phyloP scores from a whole-genome alignment of 2,888 invertebrate species.

The Liopterus haemorrhoidalis region DNA sequence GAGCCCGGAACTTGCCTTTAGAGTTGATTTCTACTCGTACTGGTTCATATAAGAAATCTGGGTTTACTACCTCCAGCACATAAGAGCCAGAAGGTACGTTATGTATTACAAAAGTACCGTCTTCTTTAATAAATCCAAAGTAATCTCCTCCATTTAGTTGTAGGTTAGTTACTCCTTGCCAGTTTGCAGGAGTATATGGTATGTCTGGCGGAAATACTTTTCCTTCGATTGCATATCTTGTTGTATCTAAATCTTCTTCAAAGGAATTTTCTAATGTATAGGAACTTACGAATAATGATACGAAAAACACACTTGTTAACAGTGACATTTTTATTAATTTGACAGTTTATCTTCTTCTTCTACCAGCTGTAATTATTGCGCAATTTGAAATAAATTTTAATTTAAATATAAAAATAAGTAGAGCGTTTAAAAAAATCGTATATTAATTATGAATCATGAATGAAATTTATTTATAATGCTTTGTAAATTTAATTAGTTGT shows the following conservation, averaged over 20 bases:
- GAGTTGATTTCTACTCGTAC: slow-evolving; percentile 94
- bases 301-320: no score
- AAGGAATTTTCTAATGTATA: slow-evolving; percentile 16
- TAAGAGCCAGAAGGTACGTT: slow-evolving; percentile 90
- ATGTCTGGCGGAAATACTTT: slow-evolving; percentile 70
- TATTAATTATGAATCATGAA: no score
- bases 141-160: slow-evolving; percentile 86
- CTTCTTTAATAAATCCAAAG: slow-evolving; percentile 81
- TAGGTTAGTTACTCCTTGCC: slow-evolving; percentile 71
- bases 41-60: slow-evolving; percentile 89
- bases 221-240: slow-evolving; percentile 71
- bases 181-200: slow-evolving; percentile 52
- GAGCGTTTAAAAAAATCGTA: no score
- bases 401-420: no score
- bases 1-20: slow-evolving; percentile 92
- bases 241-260: slow-evolving; percentile 47
- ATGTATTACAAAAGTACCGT: slow-evolving; percentile 84
- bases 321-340: no score
- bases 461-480: no score
- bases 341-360: no score
- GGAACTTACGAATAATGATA: no score
- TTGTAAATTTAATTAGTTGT: no score
- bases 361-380: no score
- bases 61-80: slow-evolving; percentile 85
- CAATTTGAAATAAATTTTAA: no score